These are phyloP conservation scores for Lontra canadensis DNA, from an alignment of 2,113 vertebrate genomes.

Conservation along the genomic window DNA sequence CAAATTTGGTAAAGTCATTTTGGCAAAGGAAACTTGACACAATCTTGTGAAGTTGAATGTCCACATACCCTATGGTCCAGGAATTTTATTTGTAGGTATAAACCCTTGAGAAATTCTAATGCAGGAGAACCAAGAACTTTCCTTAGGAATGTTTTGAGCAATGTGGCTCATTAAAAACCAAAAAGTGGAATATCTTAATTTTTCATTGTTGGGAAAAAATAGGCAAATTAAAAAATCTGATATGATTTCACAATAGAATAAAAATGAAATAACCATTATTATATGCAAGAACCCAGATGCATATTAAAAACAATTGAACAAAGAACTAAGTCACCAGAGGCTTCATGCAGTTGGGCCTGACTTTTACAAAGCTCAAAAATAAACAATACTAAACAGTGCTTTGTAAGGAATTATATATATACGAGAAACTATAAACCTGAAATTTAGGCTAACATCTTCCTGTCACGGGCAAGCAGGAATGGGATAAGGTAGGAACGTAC, in stretches of 20 bases:
- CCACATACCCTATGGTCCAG: not conserved
- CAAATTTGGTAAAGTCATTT: conserved; percentile 23
- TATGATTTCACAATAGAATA: not conserved
- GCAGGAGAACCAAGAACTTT: not conserved
- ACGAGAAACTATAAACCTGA: not conserved
- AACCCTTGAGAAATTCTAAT: not conserved
- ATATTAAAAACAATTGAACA: not conserved
- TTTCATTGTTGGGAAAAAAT: not conserved
- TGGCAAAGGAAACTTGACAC: conserved; percentile 2
- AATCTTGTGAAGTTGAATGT: not conserved
- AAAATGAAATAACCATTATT: not conserved
- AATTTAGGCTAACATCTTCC: not conserved
- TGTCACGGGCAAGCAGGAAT: not conserved
- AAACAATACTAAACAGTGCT: not conserved
- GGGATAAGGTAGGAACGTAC: not conserved
- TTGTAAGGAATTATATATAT: not conserved
- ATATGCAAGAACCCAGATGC: not conserved
- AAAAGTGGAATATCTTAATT: not conserved
- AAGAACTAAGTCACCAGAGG: not conserved
- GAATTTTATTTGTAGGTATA: conserved; percentile 37
- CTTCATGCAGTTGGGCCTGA: not conserved
- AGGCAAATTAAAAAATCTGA: not conserved
- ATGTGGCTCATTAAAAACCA: not conserved
- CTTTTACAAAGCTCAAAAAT: conserved; percentile 34
- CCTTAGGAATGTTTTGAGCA: not conserved